Evolutionary conservation across 1,140 invertebrate species (phyloP), one percentile per base, ranked within the genome.

Genomic region (Leptopilina clavipes): DNA sequence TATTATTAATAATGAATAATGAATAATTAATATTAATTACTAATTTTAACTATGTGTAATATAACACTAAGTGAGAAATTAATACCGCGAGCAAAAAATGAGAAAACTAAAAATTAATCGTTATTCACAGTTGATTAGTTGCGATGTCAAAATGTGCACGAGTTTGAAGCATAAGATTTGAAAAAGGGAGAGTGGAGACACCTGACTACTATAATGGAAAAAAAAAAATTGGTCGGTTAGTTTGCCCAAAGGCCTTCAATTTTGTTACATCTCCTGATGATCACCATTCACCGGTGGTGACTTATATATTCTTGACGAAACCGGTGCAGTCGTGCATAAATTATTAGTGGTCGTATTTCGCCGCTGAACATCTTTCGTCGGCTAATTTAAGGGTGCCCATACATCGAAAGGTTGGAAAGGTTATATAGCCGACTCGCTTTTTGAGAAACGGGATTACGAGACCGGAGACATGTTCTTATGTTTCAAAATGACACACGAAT

Each of bases 381-480:
- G 75, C 71, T 80, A 77, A 79, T 81, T 79, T 74, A 22, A 75
- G 44, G 78, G 75, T 74, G 73, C 56, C 43, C 37, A 40, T 71
- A 76, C 76, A 45, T 75, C 76, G 74, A 74, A 73, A 70, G 71
- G n/a, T 70, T 78, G 78, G 74, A 74, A 79, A 77, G 59, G 59
- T 65, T 65, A 40, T 40, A 40, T 40, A 81, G 74, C 70, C 76
- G 79, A 81, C 81, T 81, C 74, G 78, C 75, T 77, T 79, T 78
- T 81, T 75, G 75, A 78, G 81, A 83, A 81, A 79, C 70, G 72
- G 76, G 82, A 80, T 81, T 80, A 80, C 54, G 44, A 70, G 56
- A 40, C 65, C 25, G 56, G 72, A 79, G 73, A 70, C 74, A 73
- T 71, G 76, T 76, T 81, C 78, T 83, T 83, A 25, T 79, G 79